Evolutionary conservation across 2,888 invertebrate genomes (phyloP).

Genomic region (Cataglyphis livida): DNA sequence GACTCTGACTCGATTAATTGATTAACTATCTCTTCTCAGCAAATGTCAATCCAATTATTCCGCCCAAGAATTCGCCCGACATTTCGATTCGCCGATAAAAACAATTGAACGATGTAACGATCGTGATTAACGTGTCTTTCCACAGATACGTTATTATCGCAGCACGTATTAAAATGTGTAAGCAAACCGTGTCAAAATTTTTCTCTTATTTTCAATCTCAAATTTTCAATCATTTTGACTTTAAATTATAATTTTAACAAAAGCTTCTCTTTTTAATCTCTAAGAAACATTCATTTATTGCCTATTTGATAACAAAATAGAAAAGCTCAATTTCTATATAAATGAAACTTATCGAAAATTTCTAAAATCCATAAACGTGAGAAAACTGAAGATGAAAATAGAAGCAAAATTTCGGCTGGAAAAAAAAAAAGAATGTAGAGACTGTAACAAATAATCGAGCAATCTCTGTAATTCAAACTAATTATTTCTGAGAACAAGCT

Average conservation of each 20-base stretch:
- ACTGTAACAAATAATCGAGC: neutral
- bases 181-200: neutral
- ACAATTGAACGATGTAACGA: neutral
- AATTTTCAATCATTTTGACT: neutral
- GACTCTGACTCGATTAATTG: neutral
- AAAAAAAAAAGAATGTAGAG: neutral
- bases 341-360: neutral
- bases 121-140: neutral
- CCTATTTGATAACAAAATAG: neutral
- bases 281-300: too few relatives aligned
- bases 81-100: constrained; percentile 5
- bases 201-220: neutral
- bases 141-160: neutral
- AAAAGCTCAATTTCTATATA: neutral
- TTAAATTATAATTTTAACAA: neutral
- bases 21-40: neutral
- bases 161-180: neutral
- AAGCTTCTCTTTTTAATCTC: neutral
- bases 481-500: neutral
- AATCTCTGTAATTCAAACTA: neutral
- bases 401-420: neutral
- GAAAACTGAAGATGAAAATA: neutral
- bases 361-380: neutral
- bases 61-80: neutral
- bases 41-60: constrained; percentile 17